Conservation (phyloP, 1,140 invertebrate genomes). For the Nasonia giraulti region DNA sequence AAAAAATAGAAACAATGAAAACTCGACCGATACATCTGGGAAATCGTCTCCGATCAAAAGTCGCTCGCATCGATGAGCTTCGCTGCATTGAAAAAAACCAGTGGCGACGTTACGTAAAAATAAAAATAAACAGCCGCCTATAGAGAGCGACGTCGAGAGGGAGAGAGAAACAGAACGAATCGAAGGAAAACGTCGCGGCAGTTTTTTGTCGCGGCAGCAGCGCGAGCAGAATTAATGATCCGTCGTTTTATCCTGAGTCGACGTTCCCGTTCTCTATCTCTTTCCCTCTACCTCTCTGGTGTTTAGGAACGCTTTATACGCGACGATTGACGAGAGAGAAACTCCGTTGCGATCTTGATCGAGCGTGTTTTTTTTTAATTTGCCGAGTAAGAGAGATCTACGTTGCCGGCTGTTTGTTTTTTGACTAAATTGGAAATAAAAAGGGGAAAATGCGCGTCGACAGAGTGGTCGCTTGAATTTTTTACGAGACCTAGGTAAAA, state of each 20-base stretch:
- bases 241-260: constrained; percentile 1
- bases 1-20: not conserved
- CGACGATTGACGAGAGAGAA: not conserved
- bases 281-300: not conserved
- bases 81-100: constrained; percentile 20
- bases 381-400: not conserved
- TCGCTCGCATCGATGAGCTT: not conserved
- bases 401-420: not conserved
- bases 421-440: not conserved
- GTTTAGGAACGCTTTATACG: not conserved
- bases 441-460: not conserved
- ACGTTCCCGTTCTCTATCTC: not conserved
- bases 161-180: constrained; percentile 30
- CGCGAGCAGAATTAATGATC: constrained; percentile 43
- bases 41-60: not conserved
- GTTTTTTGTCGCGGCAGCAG: constrained; percentile 30
- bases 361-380: not conserved
- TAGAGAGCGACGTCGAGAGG: not conserved
- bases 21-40: constrained; percentile 20
- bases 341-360: constrained; percentile 4
- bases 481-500: not conserved
- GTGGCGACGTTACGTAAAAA: constrained; percentile 36
- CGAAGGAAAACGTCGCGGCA: constrained; percentile 35
- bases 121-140: constrained; percentile 41
- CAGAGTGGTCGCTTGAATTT: not conserved